phyloP scores from a whole-genome alignment of 2,888 invertebrate genomes.

The Pheosia tremula region DNA sequence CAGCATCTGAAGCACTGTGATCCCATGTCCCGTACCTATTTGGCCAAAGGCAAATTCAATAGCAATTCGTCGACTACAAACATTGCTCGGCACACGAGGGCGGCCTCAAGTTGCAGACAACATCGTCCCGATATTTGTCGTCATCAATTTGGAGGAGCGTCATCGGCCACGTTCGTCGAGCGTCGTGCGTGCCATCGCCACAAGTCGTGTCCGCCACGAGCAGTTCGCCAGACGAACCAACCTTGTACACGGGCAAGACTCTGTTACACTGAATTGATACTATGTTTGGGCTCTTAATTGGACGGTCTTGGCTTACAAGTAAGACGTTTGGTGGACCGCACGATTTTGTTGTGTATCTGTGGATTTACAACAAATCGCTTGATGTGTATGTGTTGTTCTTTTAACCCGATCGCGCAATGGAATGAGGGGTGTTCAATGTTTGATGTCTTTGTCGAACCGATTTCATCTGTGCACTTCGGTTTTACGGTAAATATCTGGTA shows the following conservation, averaged over 20 bases:
- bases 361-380: conserved; percentile 2
- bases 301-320: conserved; percentile 50
- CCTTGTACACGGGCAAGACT: conserved; percentile 59
- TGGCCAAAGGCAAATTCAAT: not conserved
- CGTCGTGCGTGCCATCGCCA: conserved; percentile 35
- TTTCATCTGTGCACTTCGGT: no score
- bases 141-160: conserved; percentile 60
- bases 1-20: no score
- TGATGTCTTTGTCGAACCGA: no score
- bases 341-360: not conserved
- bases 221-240: conserved; percentile 67
- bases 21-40: not conserved
- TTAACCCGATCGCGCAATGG: not conserved
- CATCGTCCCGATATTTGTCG: conserved; percentile 56
- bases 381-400: not conserved
- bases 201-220: conserved; percentile 66
- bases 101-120: conserved; percentile 25
- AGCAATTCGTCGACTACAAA: conserved; percentile 27
- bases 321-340: conserved; percentile 6
- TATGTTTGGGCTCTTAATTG: conserved; percentile 66
- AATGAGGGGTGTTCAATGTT: no score
- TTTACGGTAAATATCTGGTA: no score
- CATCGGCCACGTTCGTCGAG: conserved; percentile 60
- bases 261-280: conserved; percentile 77
- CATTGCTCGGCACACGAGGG: conserved; percentile 13